Base-by-base conservation (phyloP, 2,113 vertebrate species). In the Dissostichus mawsoni region DNA sequence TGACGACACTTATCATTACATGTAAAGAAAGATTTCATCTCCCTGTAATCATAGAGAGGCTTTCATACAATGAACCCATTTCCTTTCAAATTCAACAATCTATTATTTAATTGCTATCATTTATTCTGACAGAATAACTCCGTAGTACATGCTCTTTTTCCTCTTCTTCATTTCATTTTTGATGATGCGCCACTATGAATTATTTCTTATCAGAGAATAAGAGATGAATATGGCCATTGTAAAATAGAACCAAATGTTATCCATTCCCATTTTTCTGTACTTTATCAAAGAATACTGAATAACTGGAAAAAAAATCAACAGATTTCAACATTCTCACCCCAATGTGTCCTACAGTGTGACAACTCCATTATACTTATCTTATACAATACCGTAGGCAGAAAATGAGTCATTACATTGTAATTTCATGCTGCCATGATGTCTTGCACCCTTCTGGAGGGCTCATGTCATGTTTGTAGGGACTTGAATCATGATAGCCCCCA, bases 101-200 rank as follows among this genome's bases (percentile, higher is more conserved):
- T 82, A 90, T 93, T 91, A 93, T 94, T 92, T 89, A 94, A 93
- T 91, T 91, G 90, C 78, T 75, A 80, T 92, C 74, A 90, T 88
- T 92, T 90, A 91, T 92, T 94, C 88, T 87, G 82, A 90, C 70
- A 85, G 86, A 86, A 87, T 86, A 82, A 87, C 84, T 82, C 69
- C 73, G 70, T 48, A 61, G 85, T 87, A 92, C 61, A 86, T 83
- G 81, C 48, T 68, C 13, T 74, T 79, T 67, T 14, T 66, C 74
- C 76, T 80, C 59, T 48, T 82, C 70, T 84, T 87, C 62, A 73
- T 45, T 87, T 70, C 41, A 70, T 73, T 84, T 82, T 87, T 89
- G 83, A 87, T 84, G 78, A 90, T 90, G 78, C 25, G 5, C 66
- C 70, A 70, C 78, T 69, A 55, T 82, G 69, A 87, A 86, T 87